These are phyloP conservation scores for Caranx ignobilis DNA, from an alignment of 2,113 vertebrate species.

Conservation along the genomic window DNA sequence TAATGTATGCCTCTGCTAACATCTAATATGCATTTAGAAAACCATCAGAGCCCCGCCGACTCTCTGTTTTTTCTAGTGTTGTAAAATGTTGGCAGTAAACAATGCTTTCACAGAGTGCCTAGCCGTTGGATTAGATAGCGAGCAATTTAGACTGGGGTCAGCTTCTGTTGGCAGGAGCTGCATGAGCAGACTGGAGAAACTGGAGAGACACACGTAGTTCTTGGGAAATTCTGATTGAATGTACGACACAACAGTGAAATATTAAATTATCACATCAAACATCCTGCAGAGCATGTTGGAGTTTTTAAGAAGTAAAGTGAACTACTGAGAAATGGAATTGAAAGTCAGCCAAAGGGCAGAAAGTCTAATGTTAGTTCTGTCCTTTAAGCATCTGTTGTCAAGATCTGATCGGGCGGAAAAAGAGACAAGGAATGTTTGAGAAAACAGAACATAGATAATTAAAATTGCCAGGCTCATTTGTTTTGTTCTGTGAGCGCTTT, in stretches of 20 bases:
- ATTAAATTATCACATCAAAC: slow-evolving; percentile 9
- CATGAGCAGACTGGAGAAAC: background rate
- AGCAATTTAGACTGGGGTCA: slow-evolving; percentile 13
- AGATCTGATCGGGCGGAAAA: slow-evolving; percentile 38
- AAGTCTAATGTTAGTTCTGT: slow-evolving; percentile 38
- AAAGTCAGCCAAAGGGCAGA: slow-evolving; percentile 35
- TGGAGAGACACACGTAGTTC: background rate
- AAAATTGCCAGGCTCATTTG: slow-evolving; percentile 69
- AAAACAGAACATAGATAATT: slow-evolving; percentile 69
- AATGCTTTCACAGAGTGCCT: background rate
- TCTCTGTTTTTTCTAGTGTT: background rate
- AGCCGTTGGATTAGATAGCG: slow-evolving; percentile 18
- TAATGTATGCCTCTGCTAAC: background rate
- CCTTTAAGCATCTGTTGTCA: slow-evolving; percentile 62
- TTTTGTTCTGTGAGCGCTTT: slow-evolving; percentile 66
- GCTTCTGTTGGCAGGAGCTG: slow-evolving; percentile 1
- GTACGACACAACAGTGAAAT: slow-evolving; percentile 11
- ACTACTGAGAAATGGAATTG: background rate
- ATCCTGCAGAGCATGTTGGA: background rate
- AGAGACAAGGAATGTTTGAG: slow-evolving; percentile 36
- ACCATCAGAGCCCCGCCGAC: background rate
- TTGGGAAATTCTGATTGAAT: background rate
- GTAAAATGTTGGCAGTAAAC: slow-evolving; percentile 18
- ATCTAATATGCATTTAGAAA: slow-evolving; percentile 30
- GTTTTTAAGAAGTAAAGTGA: background rate